phyloP scores from a whole-genome alignment of 2,797 vertebrate genomes.

The Scolopax rusticola region DNA sequence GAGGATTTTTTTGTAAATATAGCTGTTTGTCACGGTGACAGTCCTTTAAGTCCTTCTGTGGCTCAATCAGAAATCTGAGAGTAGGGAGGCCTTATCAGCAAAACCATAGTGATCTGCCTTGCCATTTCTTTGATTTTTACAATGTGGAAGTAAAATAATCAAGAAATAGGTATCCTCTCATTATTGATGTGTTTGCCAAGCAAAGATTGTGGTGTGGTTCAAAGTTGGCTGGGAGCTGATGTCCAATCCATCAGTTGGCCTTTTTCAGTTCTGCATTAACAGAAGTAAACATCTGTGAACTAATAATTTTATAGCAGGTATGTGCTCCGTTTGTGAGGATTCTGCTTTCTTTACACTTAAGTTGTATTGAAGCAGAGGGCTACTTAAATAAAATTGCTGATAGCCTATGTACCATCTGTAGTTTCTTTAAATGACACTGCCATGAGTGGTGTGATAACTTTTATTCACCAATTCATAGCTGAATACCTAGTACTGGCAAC shows the following conservation, averaged over 20 bases:
- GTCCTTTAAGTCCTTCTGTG: background rate
- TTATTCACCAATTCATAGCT: background rate
- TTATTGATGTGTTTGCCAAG: background rate
- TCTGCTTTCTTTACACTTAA: background rate
- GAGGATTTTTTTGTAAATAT: background rate
- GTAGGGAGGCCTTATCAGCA: background rate
- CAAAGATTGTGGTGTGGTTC: background rate
- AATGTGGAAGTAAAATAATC: background rate
- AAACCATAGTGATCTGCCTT: background rate
- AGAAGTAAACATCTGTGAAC: background rate
- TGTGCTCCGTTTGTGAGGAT: background rate
- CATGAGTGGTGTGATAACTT: background rate
- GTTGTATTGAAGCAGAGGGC: background rate
- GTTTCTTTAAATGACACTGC: background rate
- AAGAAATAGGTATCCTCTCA: background rate
- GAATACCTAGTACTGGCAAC: background rate
- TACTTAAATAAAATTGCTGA: background rate
- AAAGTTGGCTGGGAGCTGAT: background rate
- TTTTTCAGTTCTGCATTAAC: background rate
- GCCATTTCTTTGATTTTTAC: background rate
- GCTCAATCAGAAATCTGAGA: background rate
- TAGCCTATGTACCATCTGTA: background rate
- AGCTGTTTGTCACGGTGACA: background rate
- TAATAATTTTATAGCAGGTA: fast-evolving
- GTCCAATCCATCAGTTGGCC: background rate